phyloP scores from a whole-genome alignment of 35 echinoderm and acorn worm genomes.

The Apostichopus californicus region DNA sequence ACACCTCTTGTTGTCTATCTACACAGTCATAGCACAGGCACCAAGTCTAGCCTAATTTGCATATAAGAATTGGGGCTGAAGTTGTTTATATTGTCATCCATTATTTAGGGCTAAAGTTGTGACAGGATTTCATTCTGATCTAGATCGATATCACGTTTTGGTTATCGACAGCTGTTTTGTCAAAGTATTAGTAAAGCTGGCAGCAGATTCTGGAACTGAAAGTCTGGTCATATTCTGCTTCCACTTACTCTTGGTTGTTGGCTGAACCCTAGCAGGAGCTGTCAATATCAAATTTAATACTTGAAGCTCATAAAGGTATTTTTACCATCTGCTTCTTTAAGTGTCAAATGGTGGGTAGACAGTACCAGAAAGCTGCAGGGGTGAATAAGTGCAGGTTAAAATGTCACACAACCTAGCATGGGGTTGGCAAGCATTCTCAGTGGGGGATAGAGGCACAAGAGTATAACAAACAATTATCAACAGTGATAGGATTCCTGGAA shows the following conservation, averaged over 20 bases:
- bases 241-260: neutral
- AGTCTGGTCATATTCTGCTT: too few species aligned
- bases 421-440: slow-evolving; percentile 11
- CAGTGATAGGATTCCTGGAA: neutral
- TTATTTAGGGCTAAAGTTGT: too few species aligned
- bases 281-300: slow-evolving; percentile 10
- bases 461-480: neutral
- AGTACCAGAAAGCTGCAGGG: neutral
- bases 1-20: too few species aligned
- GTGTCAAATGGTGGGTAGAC: slow-evolving; percentile 6
- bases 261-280: neutral
- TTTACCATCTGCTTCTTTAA: slow-evolving; percentile 12
- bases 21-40: too few species aligned
- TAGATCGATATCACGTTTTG: too few species aligned
- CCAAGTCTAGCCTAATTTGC: too few species aligned
- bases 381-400: slow-evolving; percentile 4
- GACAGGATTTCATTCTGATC: too few species aligned
- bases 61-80: too few species aligned
- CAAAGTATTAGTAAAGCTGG: too few species aligned
- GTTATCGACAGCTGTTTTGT: too few species aligned
- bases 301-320: neutral
- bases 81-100: too few species aligned
- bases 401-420: slow-evolving; percentile 8
- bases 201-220: too few species aligned
- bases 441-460: neutral